Evolutionary conservation across 1,140 invertebrate genomes (phyloP), one percentile per base, ranked within the genome.

Genomic region (Drosophila nigrodunni): DNA sequence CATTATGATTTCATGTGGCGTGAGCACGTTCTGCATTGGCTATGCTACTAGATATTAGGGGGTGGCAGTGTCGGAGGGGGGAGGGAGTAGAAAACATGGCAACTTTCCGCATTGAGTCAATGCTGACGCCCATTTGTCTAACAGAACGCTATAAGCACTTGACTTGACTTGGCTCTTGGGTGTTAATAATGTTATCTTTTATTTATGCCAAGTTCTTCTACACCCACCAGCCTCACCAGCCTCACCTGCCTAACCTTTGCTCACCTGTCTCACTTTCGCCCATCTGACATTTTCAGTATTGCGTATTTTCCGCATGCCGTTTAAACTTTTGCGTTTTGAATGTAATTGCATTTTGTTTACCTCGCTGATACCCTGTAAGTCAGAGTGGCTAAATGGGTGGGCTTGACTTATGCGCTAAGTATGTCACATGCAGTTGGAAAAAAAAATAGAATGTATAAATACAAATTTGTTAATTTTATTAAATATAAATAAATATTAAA

Each of bases 131-230:
- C 83, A 88, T 88, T 88, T 88, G 83, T 88, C 83, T 80, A 80
- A 83, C 66, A 80, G 52, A 70, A 34, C 37, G 66, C 72, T 62
- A 37, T 49, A 47, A 59, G 47, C 61, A 57, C 55, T 66, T 87
- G 58, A 70, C 74, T 77, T 72, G 66, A 70, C 74, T 77, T 72
- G 66, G 62, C 69, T 74, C 61, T 77, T 68, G 73, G 78, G 74
- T 82, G 80, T 89, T 88, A 88, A 88, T 88, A 88, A 89, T 80
- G 85, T 88, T 88, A 89, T 88, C 85, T 88, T 88, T 88, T 88
- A 88, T 88, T 88, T 88, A 88, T 83, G 72, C 75, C 75, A 67
- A 62, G 44, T 50, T 44, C 70, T 54, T 55, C 65, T 65, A 55
- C 50, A 13, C 13, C 18, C 18, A 21, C 18, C 18, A 21, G 18